These are phyloP conservation scores for Buathra laborator DNA, from an alignment of 2,888 invertebrate species.

Conservation along the genomic window DNA sequence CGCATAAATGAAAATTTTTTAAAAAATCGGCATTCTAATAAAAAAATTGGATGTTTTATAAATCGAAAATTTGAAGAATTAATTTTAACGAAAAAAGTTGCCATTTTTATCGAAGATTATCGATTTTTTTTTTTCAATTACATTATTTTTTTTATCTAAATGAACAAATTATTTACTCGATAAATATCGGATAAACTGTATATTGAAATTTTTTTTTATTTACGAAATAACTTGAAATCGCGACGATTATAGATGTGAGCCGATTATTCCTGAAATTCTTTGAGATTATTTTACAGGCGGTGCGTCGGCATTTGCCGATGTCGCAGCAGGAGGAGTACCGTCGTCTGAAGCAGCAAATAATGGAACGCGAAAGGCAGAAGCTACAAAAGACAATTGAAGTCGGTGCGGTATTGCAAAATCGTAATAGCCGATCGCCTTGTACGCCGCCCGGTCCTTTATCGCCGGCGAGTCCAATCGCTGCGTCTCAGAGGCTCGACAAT, in stretches of 20 bases:
- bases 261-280: slow-evolving; percentile 49
- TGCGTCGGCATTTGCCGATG: slow-evolving; percentile 83
- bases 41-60: no score
- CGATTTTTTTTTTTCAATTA: neutral
- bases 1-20: no score
- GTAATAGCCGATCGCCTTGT: slow-evolving; percentile 49
- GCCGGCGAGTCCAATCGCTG: slow-evolving; percentile 63
- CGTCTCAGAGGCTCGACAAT: slow-evolving; percentile 22
- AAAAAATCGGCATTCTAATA: no score
- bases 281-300: slow-evolving; percentile 80
- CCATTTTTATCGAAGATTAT: neutral
- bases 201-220: neutral
- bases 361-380: slow-evolving; percentile 80
- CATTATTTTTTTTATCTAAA: neutral
- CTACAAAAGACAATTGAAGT: slow-evolving; percentile 70
- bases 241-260: neutral
- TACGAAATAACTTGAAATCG: neutral
- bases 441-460: slow-evolving; percentile 69
- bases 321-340: slow-evolving; percentile 85
- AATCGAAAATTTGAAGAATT: no score
- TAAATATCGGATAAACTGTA: neutral
- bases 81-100: no score
- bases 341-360: slow-evolving; percentile 82
- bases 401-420: slow-evolving; percentile 49
- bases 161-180: neutral